Base-by-base conservation (phyloP, 2,888 invertebrate genomes). In the Slavum lentiscoides region DNA sequence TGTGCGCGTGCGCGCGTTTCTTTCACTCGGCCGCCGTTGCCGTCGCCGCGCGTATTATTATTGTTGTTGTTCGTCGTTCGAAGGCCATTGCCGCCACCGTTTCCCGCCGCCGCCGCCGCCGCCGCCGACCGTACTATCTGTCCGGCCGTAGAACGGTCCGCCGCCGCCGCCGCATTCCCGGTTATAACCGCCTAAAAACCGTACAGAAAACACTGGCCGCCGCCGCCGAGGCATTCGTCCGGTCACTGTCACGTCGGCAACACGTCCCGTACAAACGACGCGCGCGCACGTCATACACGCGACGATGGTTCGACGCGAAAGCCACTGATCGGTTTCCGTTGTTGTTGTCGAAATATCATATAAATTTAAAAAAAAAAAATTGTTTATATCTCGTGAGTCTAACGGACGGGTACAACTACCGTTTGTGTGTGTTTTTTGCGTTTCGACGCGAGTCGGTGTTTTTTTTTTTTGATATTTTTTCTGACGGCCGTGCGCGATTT, bases 231-330 rank as follows among this genome's bases (percentile, higher is more conserved):
- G 19, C 58, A 58, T 39, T 69, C 61, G 69, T 69, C 76, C 76
- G 69, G 61, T 69, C 67, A 43, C 58, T 59, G 30, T 76, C 68
- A 21, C 30, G 62, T 61, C 74, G 53, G 64, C 43, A 72, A 58
- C 58, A 72, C 80, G 80, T 72, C n/a, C n/a, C 70, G 49, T 15
- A 49, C 13, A 49, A 49, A 9, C 49, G 49, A 4, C 13, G 62
- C 61, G 64, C 64, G 21, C 64, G 67, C 59, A n/a, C 19, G 2
- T 8, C 21, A 58, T 72, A 64, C 30, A n/a, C 19, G 2, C 13
- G 17, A 58, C 80, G 70, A 80, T 72, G 80, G 72, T 72, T 64
- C 80, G 80, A 64, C 80, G 80, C 62, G 80, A 64, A 62, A 21
- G 62, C 70, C 4, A 70, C 49, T 70, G 62, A 76, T 49, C 53